Percentiles rank a stretch among this genome's conserved stretches.
Evolutionary conservation across 2,888 invertebrate species (phyloP).

Genomic region (Chamaedrilus cognettii): DNA sequence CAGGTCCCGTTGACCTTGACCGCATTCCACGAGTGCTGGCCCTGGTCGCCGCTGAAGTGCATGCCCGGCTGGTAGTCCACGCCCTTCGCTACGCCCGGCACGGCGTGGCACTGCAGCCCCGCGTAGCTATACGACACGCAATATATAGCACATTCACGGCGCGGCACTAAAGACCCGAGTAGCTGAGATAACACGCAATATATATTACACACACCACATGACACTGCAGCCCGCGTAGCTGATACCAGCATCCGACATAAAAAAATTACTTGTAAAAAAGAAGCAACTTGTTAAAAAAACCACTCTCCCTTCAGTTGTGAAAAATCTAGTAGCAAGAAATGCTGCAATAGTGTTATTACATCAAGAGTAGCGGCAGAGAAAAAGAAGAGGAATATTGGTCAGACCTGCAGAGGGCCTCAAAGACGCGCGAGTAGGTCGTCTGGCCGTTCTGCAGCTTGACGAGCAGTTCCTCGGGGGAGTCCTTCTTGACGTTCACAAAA

Average conservation of each 20-base stretch:
- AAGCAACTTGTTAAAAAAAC: too few species aligned
- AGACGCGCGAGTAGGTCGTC: slow-evolving; percentile 60
- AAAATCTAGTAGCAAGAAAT: not conserved
- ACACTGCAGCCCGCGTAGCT: too few species aligned
- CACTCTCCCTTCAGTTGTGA: not conserved
- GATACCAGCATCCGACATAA: too few species aligned
- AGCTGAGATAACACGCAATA: too few species aligned
- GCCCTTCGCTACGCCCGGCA: slow-evolving; percentile 59
- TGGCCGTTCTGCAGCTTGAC: slow-evolving; percentile 57
- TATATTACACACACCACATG: too few species aligned
- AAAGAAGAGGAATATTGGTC: too few species aligned
- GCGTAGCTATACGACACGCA: too few species aligned
- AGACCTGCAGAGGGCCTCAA: slow-evolving; percentile 59
- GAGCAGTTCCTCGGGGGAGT: slow-evolving; percentile 58
- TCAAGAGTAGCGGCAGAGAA: not conserved
- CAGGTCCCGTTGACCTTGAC: slow-evolving; percentile 59
- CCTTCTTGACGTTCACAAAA: slow-evolving; percentile 53
- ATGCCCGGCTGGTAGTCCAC: slow-evolving; percentile 59
- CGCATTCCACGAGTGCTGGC: slow-evolving; percentile 60
- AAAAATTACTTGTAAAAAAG: too few species aligned
- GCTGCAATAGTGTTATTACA: not conserved
- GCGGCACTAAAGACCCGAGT: too few species aligned
- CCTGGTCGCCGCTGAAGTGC: slow-evolving; percentile 53
- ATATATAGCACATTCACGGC: too few species aligned
- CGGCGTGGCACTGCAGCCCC: slow-evolving; percentile 59